Evolutionary conservation across 2,888 invertebrate species (phyloP).

Genomic region (Itoplectis maculator): DNA sequence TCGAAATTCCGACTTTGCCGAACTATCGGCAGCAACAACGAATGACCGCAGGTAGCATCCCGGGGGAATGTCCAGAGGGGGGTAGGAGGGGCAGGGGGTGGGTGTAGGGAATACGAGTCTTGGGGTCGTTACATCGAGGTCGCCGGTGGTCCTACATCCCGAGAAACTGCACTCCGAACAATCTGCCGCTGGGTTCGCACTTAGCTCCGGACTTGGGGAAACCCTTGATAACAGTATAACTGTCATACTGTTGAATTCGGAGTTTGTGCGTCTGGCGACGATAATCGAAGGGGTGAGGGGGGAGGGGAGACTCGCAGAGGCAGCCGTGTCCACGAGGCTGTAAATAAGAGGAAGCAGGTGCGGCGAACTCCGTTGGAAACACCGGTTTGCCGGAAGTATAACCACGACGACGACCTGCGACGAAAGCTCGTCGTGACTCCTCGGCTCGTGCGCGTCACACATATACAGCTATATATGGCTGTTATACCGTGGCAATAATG

Average conservation of each 20-base stretch:
- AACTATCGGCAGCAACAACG: background rate
- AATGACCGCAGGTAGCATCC: background rate
- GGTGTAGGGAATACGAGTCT: no score
- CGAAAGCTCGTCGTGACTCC: slow-evolving; percentile 61
- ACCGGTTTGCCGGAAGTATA: slow-evolving; percentile 68
- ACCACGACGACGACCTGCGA: slow-evolving; percentile 61
- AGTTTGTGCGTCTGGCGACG: slow-evolving; percentile 57
- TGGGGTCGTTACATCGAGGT: no score
- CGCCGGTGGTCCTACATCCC: slow-evolving; percentile 11
- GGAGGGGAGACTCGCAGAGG: no score
- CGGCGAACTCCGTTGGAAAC: slow-evolving; percentile 71
- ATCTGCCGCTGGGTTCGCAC: slow-evolving; percentile 40
- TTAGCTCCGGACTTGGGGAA: slow-evolving; percentile 32
- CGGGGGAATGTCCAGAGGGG: background rate
- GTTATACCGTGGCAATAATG: slow-evolving; percentile 62
- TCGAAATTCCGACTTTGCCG: background rate
- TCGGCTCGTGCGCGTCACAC: slow-evolving; percentile 52
- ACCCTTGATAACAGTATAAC: slow-evolving; percentile 58
- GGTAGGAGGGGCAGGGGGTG: no score
- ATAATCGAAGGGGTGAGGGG: slow-evolving; percentile 63
- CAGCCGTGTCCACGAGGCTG: slow-evolving; percentile 64
- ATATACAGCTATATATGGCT: slow-evolving; percentile 37
- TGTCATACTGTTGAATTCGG: slow-evolving; percentile 58
- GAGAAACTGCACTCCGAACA: slow-evolving; percentile 57
- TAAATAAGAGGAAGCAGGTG: slow-evolving; percentile 78